phyloP scores from a whole-genome alignment of 2,797 vertebrate species.

The Macropus fuliginosus region DNA sequence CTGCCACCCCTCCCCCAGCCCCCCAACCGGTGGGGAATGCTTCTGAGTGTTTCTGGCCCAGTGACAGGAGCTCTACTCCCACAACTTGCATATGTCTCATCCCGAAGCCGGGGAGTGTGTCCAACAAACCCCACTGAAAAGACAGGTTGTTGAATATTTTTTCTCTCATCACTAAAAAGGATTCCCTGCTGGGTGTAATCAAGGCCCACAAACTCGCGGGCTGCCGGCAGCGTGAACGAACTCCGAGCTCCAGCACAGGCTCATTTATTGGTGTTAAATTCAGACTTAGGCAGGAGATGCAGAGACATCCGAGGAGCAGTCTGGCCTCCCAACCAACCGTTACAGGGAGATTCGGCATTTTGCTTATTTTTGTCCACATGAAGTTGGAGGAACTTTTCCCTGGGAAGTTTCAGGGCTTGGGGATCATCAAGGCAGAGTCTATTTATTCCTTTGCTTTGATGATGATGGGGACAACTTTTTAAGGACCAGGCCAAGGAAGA shows the following conservation, averaged over 20 bases:
- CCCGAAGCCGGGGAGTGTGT: conserved; percentile 78
- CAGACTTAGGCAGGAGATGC: conserved; percentile 75
- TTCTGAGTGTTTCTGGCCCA: conserved; percentile 69
- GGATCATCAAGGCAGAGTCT: conserved; percentile 47
- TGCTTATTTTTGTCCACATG: conserved; percentile 79
- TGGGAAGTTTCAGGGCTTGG: conserved; percentile 72
- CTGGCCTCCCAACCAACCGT: conserved; percentile 78
- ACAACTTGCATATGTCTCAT: conserved; percentile 79
- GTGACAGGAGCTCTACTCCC: conserved; percentile 76
- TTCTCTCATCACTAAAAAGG: conserved; percentile 85
- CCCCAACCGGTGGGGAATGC: background rate
- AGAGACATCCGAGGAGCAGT: conserved; percentile 71
- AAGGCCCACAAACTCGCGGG: conserved; percentile 83
- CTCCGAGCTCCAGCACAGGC: conserved; percentile 76
- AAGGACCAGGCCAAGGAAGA: conserved; percentile 41
- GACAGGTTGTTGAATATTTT: conserved; percentile 82
- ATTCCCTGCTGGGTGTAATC: conserved; percentile 87
- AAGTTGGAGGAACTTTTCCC: conserved; percentile 80
- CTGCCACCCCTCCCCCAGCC: conserved; percentile 66
- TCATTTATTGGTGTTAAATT: conserved; percentile 78
- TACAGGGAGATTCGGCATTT: conserved; percentile 78
- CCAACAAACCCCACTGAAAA: conserved; percentile 82
- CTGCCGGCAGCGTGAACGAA: conserved; percentile 75
- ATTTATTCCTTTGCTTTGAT: background rate
- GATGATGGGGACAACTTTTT: background rate